Base-by-base conservation (phyloP, 2,797 vertebrate species). In the Trematomus bernacchii region DNA sequence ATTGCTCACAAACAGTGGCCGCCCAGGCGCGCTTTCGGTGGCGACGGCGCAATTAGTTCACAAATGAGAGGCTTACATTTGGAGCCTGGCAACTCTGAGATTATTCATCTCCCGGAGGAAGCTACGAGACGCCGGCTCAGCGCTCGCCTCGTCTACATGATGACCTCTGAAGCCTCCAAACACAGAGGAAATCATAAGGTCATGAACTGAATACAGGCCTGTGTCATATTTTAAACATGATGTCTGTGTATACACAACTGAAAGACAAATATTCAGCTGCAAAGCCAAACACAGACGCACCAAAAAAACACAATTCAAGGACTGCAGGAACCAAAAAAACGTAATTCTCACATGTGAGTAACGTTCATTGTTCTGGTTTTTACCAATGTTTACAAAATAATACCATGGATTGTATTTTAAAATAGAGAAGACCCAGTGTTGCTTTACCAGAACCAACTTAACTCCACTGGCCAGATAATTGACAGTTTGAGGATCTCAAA, bases 41-140 rank as follows among this genome's bases (percentile, higher is more conserved):
- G 50, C 37, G 80, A 81, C 50, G 42, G 71, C 19, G 21, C 85
- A 89, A 89, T 92, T 90, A 90, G 85, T 79, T 85, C 84, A 64
- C 79, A 89, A 90, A 88, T 86, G 79, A 91, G 87, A 52, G 11
- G 59, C 79, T 89, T 66, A 65, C 40, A 90, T 79, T 86, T 43
- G 51, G 9, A 73, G 76, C 55, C 71, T 79, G 23, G 44, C 66
- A 54, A 64, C 73, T 3, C 5, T 3, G 51, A 76, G 54, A 87
- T 90, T 76, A 71, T 77, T 86, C 73, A 71, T 80, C 55, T 85
- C 84, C 83, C 27, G 0, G 67, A 37, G 66, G 18, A 51, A 57
- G 76, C 66, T 16, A 3, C 2, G 21, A 86, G 85, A 75, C 27
- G 27, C 80, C 73, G 4, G 47, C 73, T 83, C 76, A 83, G 77